Evolutionary conservation across 2,113 vertebrate genomes (phyloP).

Genomic region (Ahaetulla prasina): DNA sequence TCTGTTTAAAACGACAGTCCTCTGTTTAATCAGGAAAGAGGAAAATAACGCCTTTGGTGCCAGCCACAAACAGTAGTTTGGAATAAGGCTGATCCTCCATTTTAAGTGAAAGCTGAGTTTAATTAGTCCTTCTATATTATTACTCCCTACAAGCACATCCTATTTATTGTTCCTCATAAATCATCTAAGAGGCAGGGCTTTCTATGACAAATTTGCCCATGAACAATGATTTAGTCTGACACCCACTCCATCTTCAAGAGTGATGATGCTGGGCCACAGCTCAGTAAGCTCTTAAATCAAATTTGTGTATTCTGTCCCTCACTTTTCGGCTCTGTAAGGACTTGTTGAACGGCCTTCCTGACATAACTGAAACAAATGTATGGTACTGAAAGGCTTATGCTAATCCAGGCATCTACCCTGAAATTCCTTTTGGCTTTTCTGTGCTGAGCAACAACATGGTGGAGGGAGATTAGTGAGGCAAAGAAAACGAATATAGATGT

Average conservation of each 20-base stretch:
- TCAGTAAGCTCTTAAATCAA: slow-evolving; percentile 35
- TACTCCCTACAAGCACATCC: slow-evolving; percentile 36
- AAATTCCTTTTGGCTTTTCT: neutral
- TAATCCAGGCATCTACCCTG: slow-evolving; percentile 4
- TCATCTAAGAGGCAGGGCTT: slow-evolving; percentile 36
- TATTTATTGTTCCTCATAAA: slow-evolving; percentile 30
- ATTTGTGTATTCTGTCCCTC: slow-evolving; percentile 27
- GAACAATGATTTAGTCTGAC: slow-evolving; percentile 39
- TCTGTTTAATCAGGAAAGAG: neutral
- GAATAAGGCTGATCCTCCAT: slow-evolving; percentile 15
- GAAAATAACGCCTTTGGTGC: neutral
- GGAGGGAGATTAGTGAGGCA: neutral
- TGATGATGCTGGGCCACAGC: slow-evolving; percentile 32
- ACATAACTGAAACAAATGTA: slow-evolving; percentile 17
- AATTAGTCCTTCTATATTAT: slow-evolving; percentile 44
- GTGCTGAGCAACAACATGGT: neutral
- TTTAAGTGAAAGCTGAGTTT: slow-evolving; percentile 28
- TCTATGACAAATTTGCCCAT: slow-evolving; percentile 24
- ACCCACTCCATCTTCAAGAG: slow-evolving; percentile 17
- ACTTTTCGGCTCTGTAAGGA: slow-evolving; percentile 21
- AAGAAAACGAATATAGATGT: neutral
- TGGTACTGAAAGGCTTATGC: neutral
- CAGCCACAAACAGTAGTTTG: neutral
- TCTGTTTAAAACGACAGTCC: too few species aligned
- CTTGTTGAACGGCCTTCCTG: slow-evolving; percentile 10